These are phyloP conservation scores for Pterocles burchelli DNA, from an alignment of 2,113 vertebrate species.

Conservation along the genomic window DNA sequence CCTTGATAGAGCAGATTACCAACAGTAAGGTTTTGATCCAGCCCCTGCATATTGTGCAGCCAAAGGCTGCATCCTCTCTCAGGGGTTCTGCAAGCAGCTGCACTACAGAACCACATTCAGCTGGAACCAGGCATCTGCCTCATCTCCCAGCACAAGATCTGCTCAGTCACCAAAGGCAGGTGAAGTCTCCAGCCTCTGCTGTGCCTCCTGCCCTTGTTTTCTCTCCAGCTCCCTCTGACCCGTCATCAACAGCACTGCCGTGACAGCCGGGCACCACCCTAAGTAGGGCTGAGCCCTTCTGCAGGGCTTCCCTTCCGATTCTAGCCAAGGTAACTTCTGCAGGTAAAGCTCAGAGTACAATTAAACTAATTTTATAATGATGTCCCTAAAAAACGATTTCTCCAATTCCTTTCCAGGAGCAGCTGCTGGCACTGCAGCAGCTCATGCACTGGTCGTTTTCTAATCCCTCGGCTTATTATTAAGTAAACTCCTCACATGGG, in stretches of 20 bases:
- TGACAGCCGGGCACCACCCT: neutral
- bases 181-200: neutral
- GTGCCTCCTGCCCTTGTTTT: neutral
- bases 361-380: neutral
- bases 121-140: neutral
- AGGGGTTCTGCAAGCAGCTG: neutral
- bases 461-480: neutral
- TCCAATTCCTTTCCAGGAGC: neutral
- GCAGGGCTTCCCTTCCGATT: neutral
- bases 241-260: neutral
- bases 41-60: too few species aligned
- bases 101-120: neutral
- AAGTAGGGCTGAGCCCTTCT: too few species aligned
- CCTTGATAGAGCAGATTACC: neutral
- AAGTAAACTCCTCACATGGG: neutral
- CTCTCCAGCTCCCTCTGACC: neutral
- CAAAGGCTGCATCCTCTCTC: neutral
- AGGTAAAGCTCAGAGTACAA: neutral
- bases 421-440: neutral
- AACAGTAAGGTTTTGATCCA: neutral
- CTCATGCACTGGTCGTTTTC: neutral
- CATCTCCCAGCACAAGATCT: neutral
- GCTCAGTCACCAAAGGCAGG: neutral
- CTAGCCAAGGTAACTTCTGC: neutral
- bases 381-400: neutral